A percentile compares a stretch with the other conserved stretches of the same genome.
These are phyloP conservation scores for Anguilla megastoma DNA, from an alignment of 2,797 vertebrate genomes.

Conservation along the genomic window DNA sequence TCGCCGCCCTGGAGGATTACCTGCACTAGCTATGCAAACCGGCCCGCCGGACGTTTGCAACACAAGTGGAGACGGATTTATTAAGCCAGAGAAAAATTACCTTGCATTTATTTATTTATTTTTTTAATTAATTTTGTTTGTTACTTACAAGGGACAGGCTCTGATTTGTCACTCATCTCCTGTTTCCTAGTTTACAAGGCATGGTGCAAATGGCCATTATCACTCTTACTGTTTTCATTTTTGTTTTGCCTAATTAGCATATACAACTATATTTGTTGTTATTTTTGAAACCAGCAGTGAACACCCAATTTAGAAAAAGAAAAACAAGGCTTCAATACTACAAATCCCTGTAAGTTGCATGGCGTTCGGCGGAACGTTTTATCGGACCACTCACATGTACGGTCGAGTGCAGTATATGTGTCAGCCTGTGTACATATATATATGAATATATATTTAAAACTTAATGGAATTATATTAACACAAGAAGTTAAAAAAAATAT, in stretches of 20 bases:
- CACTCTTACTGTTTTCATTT: slow-evolving; percentile 57
- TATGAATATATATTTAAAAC: slow-evolving; percentile 59
- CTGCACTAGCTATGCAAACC: slow-evolving; percentile 84
- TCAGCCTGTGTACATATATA: slow-evolving; percentile 72
- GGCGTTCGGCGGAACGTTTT: slow-evolving; percentile 34
- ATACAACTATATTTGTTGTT: slow-evolving; percentile 75
- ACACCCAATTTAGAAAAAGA: slow-evolving; percentile 53
- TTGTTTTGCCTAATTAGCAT: slow-evolving; percentile 74
- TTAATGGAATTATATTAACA: slow-evolving; percentile 68
- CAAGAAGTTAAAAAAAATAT: slow-evolving; percentile 65
- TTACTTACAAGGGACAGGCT: slow-evolving; percentile 82
- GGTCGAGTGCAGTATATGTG: slow-evolving; percentile 35
- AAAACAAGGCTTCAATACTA: slow-evolving; percentile 71
- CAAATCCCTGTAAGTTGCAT: slow-evolving; percentile 61
- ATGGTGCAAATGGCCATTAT: slow-evolving; percentile 85
- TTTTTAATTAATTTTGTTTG: slow-evolving; percentile 57
- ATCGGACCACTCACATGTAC: slow-evolving; percentile 28
- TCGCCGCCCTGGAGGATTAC: slow-evolving; percentile 97
- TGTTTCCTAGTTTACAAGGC: slow-evolving; percentile 90
- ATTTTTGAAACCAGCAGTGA: slow-evolving; percentile 69
- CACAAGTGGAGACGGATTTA: slow-evolving; percentile 58
- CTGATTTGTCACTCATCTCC: slow-evolving; percentile 77
- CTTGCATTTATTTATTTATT: slow-evolving; percentile 46
- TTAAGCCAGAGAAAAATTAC: slow-evolving; percentile 56
- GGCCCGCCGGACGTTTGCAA: slow-evolving; percentile 43